Evolutionary conservation across 2,113 vertebrate species (phyloP), one percentile per base, ranked within the genome.

Genomic region (Sinosuthora webbiana): DNA sequence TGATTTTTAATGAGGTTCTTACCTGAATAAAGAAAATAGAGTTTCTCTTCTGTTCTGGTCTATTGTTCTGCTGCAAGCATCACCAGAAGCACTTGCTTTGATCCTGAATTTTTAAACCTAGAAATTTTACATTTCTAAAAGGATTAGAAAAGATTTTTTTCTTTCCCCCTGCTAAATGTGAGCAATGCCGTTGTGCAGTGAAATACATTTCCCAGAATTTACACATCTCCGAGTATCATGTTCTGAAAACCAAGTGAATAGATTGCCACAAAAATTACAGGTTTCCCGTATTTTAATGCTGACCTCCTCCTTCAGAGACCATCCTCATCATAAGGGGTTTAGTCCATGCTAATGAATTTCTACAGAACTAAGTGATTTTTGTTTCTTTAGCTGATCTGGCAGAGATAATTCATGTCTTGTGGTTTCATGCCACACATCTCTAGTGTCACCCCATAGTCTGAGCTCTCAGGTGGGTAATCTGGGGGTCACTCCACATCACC

Each of bases 1-100:
- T 93, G 92, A 93, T 93, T 96, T 96, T 94, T 96, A 96, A 94
- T 96, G 92, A 96, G 59, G 50, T 70, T 86, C 78, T 93, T 96
- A 94, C 94, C 85, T 93, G 78, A 74, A 86, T 69, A 57, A 91
- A 87, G 78, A 84, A 94, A 95, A 64, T 21, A 87, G 78, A 76
- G 35, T 86, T 93, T 88, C 63, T 93, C 21, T 60, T 89, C 74
- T 65, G 2, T 80, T 95, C 30, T 7, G 39, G 9, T 53, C 76
- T 85, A 50, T 80, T 93, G 22, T 94, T 93, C 82, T 74, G 8
- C 41, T 77, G 27, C 22, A 63, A 76, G 37, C 22, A 3, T 47
- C 68, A 80, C 37, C 18, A 44, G 49, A 44, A 87, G 9, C 33
- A 57, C 22, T 59, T 81, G 63, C 35, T 94, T 86, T 94, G 63